These are phyloP conservation scores for Stichodactyla helianthus DNA, from an alignment of 64 coral and sea anemone genomes.

Conservation along the genomic window DNA sequence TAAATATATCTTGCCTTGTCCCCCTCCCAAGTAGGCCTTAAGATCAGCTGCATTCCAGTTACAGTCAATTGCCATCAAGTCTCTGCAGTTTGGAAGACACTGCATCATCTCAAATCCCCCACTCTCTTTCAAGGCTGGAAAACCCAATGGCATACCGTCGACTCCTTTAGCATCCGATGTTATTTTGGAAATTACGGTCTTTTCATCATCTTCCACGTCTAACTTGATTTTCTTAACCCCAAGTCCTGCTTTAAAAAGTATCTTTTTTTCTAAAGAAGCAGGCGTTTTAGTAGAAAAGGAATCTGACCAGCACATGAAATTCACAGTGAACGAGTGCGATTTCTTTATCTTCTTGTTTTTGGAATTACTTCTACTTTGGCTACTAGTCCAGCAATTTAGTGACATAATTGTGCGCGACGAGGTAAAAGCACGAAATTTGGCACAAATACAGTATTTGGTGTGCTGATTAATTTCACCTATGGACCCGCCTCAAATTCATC, in stretches of 20 bases:
- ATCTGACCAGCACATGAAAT: conserved; percentile 48
- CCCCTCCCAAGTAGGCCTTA: conserved; percentile 31
- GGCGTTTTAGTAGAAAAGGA: conserved; percentile 25
- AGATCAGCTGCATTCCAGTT: conserved; percentile 40
- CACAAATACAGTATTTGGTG: too few relatives aligned
- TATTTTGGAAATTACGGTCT: conserved; percentile 51
- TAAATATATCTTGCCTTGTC: conserved; percentile 47
- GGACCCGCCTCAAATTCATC: too few relatives aligned
- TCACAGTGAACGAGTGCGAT: too few relatives aligned
- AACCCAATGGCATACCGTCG: conserved; percentile 31
- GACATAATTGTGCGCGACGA: too few relatives aligned
- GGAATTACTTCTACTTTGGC: too few relatives aligned
- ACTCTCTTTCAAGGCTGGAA: conserved; percentile 21
- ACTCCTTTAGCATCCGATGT: conserved; percentile 36
- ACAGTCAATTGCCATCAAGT: conserved; percentile 40
- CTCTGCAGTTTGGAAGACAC: conserved; percentile 35
- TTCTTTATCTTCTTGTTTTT: too few relatives aligned
- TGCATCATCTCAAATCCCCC: conserved; percentile 67
- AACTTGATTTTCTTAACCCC: conserved; percentile 60
- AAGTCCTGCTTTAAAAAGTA: conserved; percentile 38
- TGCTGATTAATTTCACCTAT: too few relatives aligned
- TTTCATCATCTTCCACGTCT: conserved; percentile 41
- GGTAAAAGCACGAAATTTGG: too few relatives aligned
- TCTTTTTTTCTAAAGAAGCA: conserved; percentile 41
- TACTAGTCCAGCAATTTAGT: too few relatives aligned